Evolutionary conservation across 1,140 invertebrate genomes (phyloP).

Genomic region (Drosophila yakuba): DNA sequence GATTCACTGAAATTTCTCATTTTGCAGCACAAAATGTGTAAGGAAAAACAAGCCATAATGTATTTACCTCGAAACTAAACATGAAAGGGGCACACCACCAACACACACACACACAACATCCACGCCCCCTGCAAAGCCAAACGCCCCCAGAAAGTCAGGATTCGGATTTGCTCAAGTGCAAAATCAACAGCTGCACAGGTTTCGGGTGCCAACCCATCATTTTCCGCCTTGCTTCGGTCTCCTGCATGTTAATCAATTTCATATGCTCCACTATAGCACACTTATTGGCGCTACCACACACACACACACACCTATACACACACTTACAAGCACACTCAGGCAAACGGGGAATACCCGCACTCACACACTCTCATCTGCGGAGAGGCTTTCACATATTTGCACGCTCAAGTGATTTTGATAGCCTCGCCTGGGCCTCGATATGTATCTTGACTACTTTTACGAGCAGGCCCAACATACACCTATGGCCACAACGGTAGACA

Average conservation of each 20-base stretch:
- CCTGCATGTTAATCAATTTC: slow-evolving; percentile 70
- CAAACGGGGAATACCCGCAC: slow-evolving; percentile 7
- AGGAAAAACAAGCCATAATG: slow-evolving; percentile 2
- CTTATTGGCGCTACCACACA: slow-evolving; percentile 58
- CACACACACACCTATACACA: slow-evolving; percentile 10
- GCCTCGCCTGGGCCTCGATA: slow-evolving; percentile 10
- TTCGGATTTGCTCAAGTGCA: slow-evolving; percentile 55
- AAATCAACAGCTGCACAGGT: slow-evolving; percentile 60
- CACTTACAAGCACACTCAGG: background rate
- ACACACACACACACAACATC: background rate
- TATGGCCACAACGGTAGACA: slow-evolving; percentile 21
- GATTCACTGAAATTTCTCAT: background rate
- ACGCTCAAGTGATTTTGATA: slow-evolving; percentile 70
- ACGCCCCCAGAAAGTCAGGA: slow-evolving; percentile 50
- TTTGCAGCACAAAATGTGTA: slow-evolving; percentile 19
- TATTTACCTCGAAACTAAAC: slow-evolving; percentile 17
- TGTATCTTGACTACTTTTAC: slow-evolving; percentile 56
- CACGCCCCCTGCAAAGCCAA: background rate
- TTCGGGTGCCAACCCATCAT: slow-evolving; percentile 16
- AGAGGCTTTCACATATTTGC: slow-evolving; percentile 48
- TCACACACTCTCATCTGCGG: slow-evolving; percentile 14
- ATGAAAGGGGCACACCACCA: slow-evolving; percentile 11
- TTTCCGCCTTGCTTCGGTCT: slow-evolving; percentile 14
- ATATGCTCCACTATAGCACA: slow-evolving; percentile 57
- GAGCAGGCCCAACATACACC: slow-evolving; percentile 35